A percentile compares a stretch with the other conserved stretches of the same genome.
Evolutionary conservation across 2,888 invertebrate genomes (phyloP).

Genomic region (Cantharis rufa): DNA sequence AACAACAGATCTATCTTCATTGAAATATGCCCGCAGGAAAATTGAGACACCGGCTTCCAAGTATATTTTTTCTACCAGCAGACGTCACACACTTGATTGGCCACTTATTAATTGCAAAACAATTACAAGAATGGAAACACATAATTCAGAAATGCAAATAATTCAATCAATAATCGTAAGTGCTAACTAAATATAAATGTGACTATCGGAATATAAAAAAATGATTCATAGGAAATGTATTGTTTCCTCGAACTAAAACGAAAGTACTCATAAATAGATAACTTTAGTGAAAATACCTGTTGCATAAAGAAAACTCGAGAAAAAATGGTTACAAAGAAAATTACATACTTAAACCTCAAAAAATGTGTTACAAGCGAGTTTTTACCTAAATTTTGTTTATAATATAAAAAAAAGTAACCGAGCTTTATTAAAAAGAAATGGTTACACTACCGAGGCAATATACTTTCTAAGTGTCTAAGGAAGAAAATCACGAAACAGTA

Average conservation of each 20-base stretch:
- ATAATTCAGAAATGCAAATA: not conserved
- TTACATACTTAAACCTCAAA: not conserved
- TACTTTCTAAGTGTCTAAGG: not conserved
- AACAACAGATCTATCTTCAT: not conserved
- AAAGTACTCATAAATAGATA: not conserved
- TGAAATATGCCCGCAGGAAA: not conserved
- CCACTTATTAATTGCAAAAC: not conserved
- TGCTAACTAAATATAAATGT: not conserved
- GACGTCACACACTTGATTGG: not conserved
- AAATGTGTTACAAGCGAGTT: not conserved
- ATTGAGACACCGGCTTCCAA: not conserved
- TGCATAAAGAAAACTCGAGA: not conserved
- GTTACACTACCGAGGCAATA: not conserved
- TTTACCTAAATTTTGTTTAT: not conserved
- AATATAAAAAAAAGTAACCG: not conserved
- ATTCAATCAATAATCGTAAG: not conserved
- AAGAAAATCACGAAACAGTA: not conserved
- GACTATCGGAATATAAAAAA: not conserved
- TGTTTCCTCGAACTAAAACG: slow-evolving; percentile 3
- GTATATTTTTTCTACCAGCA: not conserved
- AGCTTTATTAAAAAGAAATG: not conserved
- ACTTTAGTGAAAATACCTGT: not conserved
- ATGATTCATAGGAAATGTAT: slow-evolving; percentile 14
- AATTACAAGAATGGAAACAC: not conserved
- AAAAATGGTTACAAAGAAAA: not conserved